phyloP scores from a whole-genome alignment of 2,888 invertebrate species.

The Himalopsyche japonica region DNA sequence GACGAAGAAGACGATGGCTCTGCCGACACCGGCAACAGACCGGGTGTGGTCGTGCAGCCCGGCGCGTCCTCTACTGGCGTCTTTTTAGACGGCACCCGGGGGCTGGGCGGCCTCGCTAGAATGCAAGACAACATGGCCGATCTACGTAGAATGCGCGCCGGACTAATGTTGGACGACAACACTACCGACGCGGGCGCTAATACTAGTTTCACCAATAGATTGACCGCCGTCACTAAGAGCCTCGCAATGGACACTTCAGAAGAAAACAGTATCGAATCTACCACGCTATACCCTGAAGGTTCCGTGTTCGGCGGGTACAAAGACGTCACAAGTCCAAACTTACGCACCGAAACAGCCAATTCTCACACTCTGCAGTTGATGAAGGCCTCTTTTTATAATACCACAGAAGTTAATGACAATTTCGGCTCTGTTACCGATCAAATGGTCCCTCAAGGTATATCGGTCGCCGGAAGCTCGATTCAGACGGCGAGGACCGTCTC shows the following conservation, averaged over 20 bases:
- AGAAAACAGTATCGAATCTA: slow-evolving; percentile 49
- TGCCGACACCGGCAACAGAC: slow-evolving; percentile 2
- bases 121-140: not conserved
- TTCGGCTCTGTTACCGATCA: slow-evolving; percentile 52
- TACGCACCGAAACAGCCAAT: not conserved
- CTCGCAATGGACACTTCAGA: slow-evolving; percentile 57
- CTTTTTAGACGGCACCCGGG: slow-evolving; percentile 1
- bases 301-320: slow-evolving; percentile 27
- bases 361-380: slow-evolving; percentile 76
- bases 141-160: not conserved
- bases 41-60: not conserved
- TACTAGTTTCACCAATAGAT: not conserved
- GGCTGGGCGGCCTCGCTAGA: slow-evolving; percentile 11
- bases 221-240: not conserved
- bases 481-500: not conserved
- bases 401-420: slow-evolving; percentile 43
- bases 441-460: slow-evolving; percentile 47
- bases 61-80: not conserved
- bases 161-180: slow-evolving; percentile 7
- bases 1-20: slow-evolving; percentile 73
- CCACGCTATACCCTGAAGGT: slow-evolving; percentile 51
- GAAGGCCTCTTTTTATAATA: slow-evolving; percentile 78
- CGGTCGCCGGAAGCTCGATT: slow-evolving; percentile 13
- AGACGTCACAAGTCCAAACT: slow-evolving; percentile 3
- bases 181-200: not conserved